Base-by-base conservation (phyloP, 2,113 vertebrate genomes). In the Ursus arctos region DNA sequence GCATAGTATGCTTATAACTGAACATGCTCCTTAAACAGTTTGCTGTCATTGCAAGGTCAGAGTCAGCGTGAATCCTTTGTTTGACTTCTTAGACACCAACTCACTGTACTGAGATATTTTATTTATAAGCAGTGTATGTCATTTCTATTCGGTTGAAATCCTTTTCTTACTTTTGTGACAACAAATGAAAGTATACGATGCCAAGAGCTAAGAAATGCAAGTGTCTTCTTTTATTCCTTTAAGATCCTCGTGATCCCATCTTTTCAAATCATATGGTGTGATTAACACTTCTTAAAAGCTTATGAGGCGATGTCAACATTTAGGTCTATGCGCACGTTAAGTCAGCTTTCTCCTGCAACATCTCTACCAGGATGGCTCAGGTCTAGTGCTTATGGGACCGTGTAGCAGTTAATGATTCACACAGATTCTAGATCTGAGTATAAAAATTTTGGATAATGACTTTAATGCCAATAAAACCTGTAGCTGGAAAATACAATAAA, bases 401-500 rank as follows among this genome's bases (percentile, higher is more conserved):
- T 2, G 12, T 10, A 40, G 31, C 40, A 55, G 89, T 72, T 40
- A 83, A 18, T 65, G 90, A 71, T 84, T 67, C 59, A 43, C 53
- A 63, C 7, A 33, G 22, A 86, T 86, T 63, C 76, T 36, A 89
- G 22, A 40, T 22, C 28, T 26, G 26, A 47, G 40, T 36, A 28
- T 65, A 47, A 76, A 91, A 65, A 49, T 4, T 3, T 51, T 79
- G 24, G 36, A 77, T 21, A 93, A 91, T 63, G 28, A 55, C 31
- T 88, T 89, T 61, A 19, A 85, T 82, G 53, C n/a, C 4, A 77
- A 47, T 40, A 36, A 49, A 83, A 61, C 31, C 21, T 36, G 1
- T 36, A 55, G 47, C 49, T 94, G n/a, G 14, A 88, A 74, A 82
- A 91, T 26, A 96, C 84, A 95, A 91, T 65, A 59, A 10, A 40